Base-by-base conservation (phyloP, 2,797 vertebrate species). In the Simalia tracyae region DNA sequence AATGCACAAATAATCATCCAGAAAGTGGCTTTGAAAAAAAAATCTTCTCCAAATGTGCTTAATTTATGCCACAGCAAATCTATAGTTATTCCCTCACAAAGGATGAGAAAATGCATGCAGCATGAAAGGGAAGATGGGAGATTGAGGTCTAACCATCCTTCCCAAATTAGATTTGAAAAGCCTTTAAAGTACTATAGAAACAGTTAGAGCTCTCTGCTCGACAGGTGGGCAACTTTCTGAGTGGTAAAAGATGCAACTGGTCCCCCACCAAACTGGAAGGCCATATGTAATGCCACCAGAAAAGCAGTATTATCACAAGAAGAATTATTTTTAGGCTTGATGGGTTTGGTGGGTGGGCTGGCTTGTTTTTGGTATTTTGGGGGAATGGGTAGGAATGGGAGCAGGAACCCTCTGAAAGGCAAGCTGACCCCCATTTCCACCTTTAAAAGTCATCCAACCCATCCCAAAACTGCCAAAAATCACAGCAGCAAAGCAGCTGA, bases 1-100 rank as follows among this genome's bases (percentile, higher is more conserved):
- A 24, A 15, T 81, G 56, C 31, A 28, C 84, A 89, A 17, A 63
- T 90, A 95, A 92, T 92, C 0, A 91, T 92, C 26, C 22, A 91
- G 2, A 89, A 93, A 24, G 61, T 89, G 46, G 28, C n/a, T 57
- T 22, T 46, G 59, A 8, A 19, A 19, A 22, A n/a, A n/a, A 36
- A 60, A 31, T 24, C 8, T 24, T 7, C 15, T 50, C 26, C 9
- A 19, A 22, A 89, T 46, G 50, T 46, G 59, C 24, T 50, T 10
- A 28, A 84, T 42, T 61, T 36, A 12, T 84, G 9, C n/a, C 28
- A 84, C 2, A 50, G 57, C 7, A 90, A 22, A 42, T 28, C 76
- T 22, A 31, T 5, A 15, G 31, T 36, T 14, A 61, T 57, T 42
- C 5, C 36, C 36, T 15, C 28, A 7, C 36, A 81, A 31, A 60